Base-by-base conservation (phyloP, 2,888 invertebrate genomes). In the Drosophila rellima region DNA sequence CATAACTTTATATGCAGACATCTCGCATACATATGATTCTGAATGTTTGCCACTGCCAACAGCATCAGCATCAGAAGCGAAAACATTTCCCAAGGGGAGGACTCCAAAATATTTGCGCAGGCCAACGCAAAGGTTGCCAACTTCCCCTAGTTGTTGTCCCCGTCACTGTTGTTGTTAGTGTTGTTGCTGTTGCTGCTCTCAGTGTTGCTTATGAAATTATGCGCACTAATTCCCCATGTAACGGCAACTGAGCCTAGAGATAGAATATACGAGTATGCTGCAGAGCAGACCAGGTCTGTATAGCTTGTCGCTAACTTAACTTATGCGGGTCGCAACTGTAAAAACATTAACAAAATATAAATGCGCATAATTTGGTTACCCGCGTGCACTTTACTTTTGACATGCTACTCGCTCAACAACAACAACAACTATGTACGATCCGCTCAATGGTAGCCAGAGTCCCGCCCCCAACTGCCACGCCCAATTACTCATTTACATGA, bases 171-270 rank as follows among this genome's bases (percentile, higher is more conserved):
- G 77, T 50, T 60, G 57, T 51, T 44, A 29, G 31, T 48, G 40
- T 29, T 42, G 40, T 31, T 44, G 37, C 11, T 29, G 40, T 2
- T 18, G 35, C 2, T 20, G 23, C 17, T 15, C 37, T 42, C 37
- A 55, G 11, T 63, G 64, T 73, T 86, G 77, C 74, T 82, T 86
- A 83, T 80, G 78, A 83, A 86, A 83, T 83, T 83, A 88, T 83
- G 87, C 87, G 78, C 89, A 89, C 89, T 83, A 88, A 83, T 83
- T 83, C 84, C 83, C 74, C 69, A 80, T 83, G 87, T 80, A 80
- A 74, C 81, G 72, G 68, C 65, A 80, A 69, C 65, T 67, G 51
- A 59, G 70, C 60, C 79, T 78, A 73, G 61, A 77, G 63, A 77
- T 65, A 69, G 55, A 44, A 55, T 55, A 45, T 33, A 35, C 35